A percentile compares a stretch with the other conserved stretches of the same genome.
Evolutionary conservation across 2,113 vertebrate species (phyloP).

Genomic region (Apteryx mantelli): DNA sequence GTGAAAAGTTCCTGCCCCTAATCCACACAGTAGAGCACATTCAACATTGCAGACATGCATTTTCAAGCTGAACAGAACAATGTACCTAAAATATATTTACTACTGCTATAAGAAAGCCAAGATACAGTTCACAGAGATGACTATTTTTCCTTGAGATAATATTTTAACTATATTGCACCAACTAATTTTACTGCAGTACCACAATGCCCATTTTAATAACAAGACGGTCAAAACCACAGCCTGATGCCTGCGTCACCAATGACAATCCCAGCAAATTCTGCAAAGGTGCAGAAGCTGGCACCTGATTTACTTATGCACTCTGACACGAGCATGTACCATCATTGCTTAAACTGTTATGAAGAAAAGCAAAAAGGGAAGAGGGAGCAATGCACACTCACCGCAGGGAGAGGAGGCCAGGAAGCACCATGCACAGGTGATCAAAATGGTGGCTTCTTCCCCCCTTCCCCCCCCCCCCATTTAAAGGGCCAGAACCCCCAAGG

Average conservation of each 20-base stretch:
- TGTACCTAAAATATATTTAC: neutral
- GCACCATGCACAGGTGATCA: neutral
- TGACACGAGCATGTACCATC: accelerated
- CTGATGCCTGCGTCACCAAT: neutral
- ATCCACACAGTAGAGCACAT: neutral
- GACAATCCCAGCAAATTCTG: neutral
- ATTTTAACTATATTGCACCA: slow-evolving; percentile 11
- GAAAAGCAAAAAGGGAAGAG: neutral
- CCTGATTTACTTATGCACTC: neutral
- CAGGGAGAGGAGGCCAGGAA: neutral
- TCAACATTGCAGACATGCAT: neutral
- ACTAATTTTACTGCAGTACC: slow-evolving; percentile 22
- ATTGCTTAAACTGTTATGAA: neutral
- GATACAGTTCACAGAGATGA: neutral
- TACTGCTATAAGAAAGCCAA: neutral
- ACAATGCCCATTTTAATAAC: neutral
- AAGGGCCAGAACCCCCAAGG: neutral
- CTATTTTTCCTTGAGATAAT: slow-evolving; percentile 13
- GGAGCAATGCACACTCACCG: accelerated
- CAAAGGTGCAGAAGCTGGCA: neutral
- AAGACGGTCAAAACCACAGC: neutral
- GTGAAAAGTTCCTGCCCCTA: neutral
- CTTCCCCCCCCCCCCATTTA: neutral
- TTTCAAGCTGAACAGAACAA: too few relatives aligned
- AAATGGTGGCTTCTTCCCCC: neutral